Evolutionary conservation across 2,797 vertebrate species (phyloP).

Genomic region (Spondyliosoma cantharus): DNA sequence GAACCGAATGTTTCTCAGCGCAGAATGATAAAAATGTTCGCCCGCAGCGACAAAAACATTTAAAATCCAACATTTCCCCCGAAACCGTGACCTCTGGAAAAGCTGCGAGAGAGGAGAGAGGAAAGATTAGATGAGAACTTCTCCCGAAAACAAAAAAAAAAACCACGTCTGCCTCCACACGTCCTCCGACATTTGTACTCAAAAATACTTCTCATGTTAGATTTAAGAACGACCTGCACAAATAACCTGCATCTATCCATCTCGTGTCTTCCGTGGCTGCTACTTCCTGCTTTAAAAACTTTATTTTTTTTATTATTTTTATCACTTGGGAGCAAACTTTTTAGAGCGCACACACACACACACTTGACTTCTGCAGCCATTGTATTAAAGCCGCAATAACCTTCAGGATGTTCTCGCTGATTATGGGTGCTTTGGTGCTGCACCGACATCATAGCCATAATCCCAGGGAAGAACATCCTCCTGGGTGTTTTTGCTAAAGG

Average conservation of each 20-base stretch:
- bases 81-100: too few species aligned
- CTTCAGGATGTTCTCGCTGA: constrained; percentile 58
- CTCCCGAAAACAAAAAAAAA: too few species aligned
- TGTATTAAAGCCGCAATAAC: constrained; percentile 58
- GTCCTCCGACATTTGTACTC: too few species aligned
- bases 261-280: too few species aligned
- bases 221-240: too few species aligned
- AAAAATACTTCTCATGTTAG: too few species aligned
- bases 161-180: too few species aligned
- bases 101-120: too few species aligned
- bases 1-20: neutral
- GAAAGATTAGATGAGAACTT: too few species aligned
- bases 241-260: too few species aligned
- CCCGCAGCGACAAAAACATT: neutral
- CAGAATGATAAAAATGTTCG: constrained; percentile 1
- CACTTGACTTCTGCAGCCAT: constrained; percentile 32
- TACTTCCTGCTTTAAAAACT: neutral
- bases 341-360: neutral
- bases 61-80: neutral
- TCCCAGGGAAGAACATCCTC: constrained; percentile 61
- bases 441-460: constrained; percentile 55
- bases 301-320: constrained; percentile 23
- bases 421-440: constrained; percentile 59
- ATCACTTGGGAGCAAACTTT: constrained; percentile 34
- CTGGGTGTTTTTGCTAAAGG: constrained; percentile 60